Conservation (phyloP, 2,113 vertebrate species). For the Calyptomena viridis region DNA sequence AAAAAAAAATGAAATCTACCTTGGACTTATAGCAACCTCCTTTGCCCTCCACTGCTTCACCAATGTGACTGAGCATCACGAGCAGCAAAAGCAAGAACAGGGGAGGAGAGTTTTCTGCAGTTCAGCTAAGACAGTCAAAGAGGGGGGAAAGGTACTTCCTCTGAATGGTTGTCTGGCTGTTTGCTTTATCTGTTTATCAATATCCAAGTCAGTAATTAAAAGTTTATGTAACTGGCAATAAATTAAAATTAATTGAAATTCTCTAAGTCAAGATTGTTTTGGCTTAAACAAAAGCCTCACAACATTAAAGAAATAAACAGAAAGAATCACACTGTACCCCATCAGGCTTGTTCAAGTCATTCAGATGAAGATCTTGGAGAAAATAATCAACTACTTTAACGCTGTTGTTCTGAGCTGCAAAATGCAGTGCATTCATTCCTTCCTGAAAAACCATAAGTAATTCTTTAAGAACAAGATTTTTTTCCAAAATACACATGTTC, state of each 20-base stretch:
- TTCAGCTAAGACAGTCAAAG: neutral
- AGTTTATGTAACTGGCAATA: neutral
- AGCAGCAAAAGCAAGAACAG: neutral
- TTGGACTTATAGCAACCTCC: neutral
- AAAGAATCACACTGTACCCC: constrained; percentile 55
- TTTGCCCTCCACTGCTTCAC: neutral
- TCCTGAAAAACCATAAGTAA: constrained; percentile 69
- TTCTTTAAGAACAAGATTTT: neutral
- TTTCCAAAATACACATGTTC: neutral
- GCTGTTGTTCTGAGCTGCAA: constrained; percentile 86
- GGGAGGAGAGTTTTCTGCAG: neutral
- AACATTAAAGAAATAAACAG: neutral
- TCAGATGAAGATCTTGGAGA: constrained; percentile 85
- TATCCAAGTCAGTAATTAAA: neutral
- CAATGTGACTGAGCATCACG: accelerated
- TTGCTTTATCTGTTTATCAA: neutral
- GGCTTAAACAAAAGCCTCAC: neutral
- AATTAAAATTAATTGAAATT: neutral
- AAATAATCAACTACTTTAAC: constrained; percentile 83
- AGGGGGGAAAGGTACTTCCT: neutral
- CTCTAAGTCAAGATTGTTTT: neutral
- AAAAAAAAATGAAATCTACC: neutral
- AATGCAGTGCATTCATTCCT: constrained; percentile 86
- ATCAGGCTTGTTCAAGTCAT: constrained; percentile 83
- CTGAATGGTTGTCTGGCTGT: neutral